A percentile compares a stretch with the other conserved stretches of the same genome.
Conservation (phyloP, 2,888 invertebrate genomes). For the Polymixis lichenea region DNA sequence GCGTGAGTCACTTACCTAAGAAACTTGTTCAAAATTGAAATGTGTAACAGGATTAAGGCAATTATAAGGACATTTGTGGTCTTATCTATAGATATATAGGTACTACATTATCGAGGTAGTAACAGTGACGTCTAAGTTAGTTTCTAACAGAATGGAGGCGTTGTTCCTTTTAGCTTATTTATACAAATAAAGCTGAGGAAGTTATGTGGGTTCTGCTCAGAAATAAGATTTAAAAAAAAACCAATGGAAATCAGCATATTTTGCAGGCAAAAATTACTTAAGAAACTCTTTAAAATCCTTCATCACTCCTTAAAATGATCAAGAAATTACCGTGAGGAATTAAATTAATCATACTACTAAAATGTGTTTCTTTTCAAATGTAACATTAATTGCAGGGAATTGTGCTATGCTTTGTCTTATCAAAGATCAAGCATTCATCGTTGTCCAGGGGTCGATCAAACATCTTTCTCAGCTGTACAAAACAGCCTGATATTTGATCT, state of each 20-base stretch:
- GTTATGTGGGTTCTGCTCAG: not conserved
- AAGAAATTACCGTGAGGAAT: not conserved
- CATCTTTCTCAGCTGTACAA: slow-evolving; percentile 6
- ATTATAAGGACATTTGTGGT: slow-evolving; percentile 49
- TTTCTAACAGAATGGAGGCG: not conserved
- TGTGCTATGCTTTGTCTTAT: slow-evolving; percentile 11
- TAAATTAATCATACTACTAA: not conserved
- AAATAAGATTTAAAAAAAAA: not conserved
- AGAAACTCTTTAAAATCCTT: not conserved
- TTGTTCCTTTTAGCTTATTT: not conserved
- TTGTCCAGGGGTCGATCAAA: slow-evolving; percentile 6
- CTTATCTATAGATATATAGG: slow-evolving; percentile 20
- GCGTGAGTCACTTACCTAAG: slow-evolving; percentile 52
- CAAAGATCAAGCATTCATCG: slow-evolving; percentile 48
- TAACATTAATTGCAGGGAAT: not conserved
- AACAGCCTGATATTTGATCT: slow-evolving; percentile 55
- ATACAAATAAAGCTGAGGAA: not conserved
- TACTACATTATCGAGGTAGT: not conserved
- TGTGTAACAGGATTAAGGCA: slow-evolving; percentile 47
- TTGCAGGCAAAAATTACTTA: not conserved
- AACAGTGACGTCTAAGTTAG: slow-evolving; percentile 21
- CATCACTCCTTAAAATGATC: not conserved
- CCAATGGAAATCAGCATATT: not conserved
- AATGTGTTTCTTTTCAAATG: not conserved
- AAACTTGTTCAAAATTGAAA: slow-evolving; percentile 59